Conservation (phyloP, 2,113 vertebrate species). For the Sus scrofa region T2T-Sscrofa CM000829.6:57535001-57535500, state of each 20-base stretch:
- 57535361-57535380: neutral
- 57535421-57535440: neutral
- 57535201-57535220: constrained; percentile 4
- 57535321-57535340: neutral
- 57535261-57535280: neutral
- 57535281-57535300: neutral
- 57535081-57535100: neutral
- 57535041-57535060: neutral
- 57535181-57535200: neutral
- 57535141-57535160: constrained; percentile 4
- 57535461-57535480: neutral
- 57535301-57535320: neutral
- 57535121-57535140: constrained; percentile 13
- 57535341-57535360: neutral
- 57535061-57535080: neutral
- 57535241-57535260: neutral
- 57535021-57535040: neutral
- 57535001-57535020: neutral
- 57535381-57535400: neutral
- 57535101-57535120: constrained; percentile 34
- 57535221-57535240: neutral
- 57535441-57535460: neutral
- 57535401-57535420: neutral
- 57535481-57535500: neutral
- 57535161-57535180: constrained; percentile 38